Evolutionary conservation across 1,140 invertebrate genomes (phyloP), one percentile per base, ranked within the genome.

Genomic region (Apis mellifera): DNA sequence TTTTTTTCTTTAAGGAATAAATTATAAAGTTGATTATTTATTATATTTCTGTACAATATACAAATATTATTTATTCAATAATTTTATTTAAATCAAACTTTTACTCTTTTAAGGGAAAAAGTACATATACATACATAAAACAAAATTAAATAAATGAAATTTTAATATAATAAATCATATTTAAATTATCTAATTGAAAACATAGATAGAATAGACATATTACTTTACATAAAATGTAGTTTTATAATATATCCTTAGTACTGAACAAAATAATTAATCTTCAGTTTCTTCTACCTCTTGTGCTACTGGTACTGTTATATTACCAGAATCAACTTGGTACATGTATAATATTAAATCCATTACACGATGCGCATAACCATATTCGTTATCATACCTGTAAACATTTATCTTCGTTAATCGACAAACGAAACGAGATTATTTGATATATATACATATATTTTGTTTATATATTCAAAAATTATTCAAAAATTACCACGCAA

Each of bases 311-410:
- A 69, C 50, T 54, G 65, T 15, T 62, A 84, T 19, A 52, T 85
- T 85, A 59, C 83, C 83, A 21, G 60, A 70, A 69, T 91, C 89
- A 26, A 86, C 86, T 57, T 86, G 74, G n/a, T 86, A 68, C 87
- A 96, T 95, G 91, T 96, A 95, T 57, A 91, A 87, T 72, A 96
- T 94, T 42, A 97, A 92, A 89, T 97, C 96, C 74, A 96, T 91
- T 57, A 97, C 95, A 87, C 96, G 94, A 92, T 94, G 92, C 78
- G 96, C 96, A 92, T 96, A 97, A 60, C 96, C 96, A 90, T 93
- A 97, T 91, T 97, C 96, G 91, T 97, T 97, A 91, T 97, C 96
- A 89, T 97, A 96, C 95, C 95, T 91, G 57, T 3, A 69, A 69
- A 59, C 11, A 80, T 74, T n/a, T 42, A 62, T 42, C 73, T 57